Evolutionary conservation across 2,113 vertebrate species (phyloP), one percentile per base, ranked within the genome.

Genomic region (Clarias batrachus): DNA sequence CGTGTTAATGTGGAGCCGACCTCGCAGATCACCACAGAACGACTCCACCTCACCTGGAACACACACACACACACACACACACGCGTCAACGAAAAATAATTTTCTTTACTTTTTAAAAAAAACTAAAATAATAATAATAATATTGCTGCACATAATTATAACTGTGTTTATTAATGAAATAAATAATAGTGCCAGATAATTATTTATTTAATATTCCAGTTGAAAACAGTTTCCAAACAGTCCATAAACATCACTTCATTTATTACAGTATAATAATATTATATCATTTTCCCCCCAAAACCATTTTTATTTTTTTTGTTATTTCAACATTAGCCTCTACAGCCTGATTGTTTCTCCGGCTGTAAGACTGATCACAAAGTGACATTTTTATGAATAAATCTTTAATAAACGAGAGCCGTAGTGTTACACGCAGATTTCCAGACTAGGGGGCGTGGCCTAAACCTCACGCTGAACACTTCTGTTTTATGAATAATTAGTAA

Each of bases 1-100:
- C 0, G 92, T 74, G 89, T 97, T 97, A 91, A 97, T 96, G 91
- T 96, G 94, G 57, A 96, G 91, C 0, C 96, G 94, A 12, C 97
- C 96, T 0, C 90, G 93, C 68, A 97, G 94, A 91, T 98, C 93
- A 0, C 94, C 90, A 33, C 96, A 96, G 90, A 97, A 94, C 9
- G 95, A 93, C 19, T 96, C 96, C 89, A 97, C 94, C 88, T 97
- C 96, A 30, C 94, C 95, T 96, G 79, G 54, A 66, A 56, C 41
- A 68, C 27, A 30, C 76, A 81, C 87, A 83, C 27, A 77, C 59
- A 83, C 33, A 73, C 78, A 85, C 84, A 70, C 85, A 81, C 85
- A 70, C 62, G n/a, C n/a, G n/a, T n/a, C n/a, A n/a, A n/a, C n/a
- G n/a, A n/a, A n/a, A n/a, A n/a, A n/a, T n/a, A n/a, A n/a, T n/a